Evolutionary conservation across 2,888 invertebrate genomes (phyloP).

Genomic region (Plagodis dolabraria): DNA sequence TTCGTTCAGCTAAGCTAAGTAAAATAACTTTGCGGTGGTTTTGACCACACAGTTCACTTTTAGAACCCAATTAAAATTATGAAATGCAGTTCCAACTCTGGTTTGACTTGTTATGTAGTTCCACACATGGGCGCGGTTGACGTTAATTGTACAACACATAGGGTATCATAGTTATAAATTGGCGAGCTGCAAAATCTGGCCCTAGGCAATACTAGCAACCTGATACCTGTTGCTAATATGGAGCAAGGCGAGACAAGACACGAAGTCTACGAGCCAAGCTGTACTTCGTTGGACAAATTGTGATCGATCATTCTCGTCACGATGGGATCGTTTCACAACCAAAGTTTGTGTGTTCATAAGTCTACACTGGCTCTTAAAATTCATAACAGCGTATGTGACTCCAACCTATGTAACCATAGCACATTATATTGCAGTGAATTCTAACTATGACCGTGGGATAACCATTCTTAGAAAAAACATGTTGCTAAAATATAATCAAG

Average conservation of each 20-base stretch:
- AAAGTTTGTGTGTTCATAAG: conserved; percentile 12
- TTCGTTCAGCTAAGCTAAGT: too few species aligned
- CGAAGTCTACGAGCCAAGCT: conserved; percentile 14
- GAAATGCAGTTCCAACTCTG: conserved; percentile 13
- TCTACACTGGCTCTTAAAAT: conserved; percentile 16
- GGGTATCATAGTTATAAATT: conserved; percentile 22
- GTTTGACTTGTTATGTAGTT: conserved; percentile 2
- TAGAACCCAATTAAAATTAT: conserved; percentile 4
- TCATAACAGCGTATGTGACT: conserved; percentile 10
- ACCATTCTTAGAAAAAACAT: conserved; percentile 7
- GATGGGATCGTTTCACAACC: conserved; percentile 20
- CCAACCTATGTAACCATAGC: too few species aligned
- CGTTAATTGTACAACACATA: conserved; percentile 17
- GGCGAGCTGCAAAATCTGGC: conserved; percentile 16
- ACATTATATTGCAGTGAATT: conserved; percentile 7
- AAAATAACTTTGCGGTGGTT: too few species aligned
- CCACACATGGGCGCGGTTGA: conserved; percentile 1
- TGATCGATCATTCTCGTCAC: conserved; percentile 26
- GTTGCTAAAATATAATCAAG: conserved; percentile 9
- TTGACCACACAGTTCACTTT: not conserved
- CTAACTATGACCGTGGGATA: conserved; percentile 16
- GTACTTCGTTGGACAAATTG: not conserved
- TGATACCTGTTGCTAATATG: conserved; percentile 30
- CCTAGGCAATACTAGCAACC: conserved; percentile 14
- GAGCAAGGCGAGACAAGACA: conserved; percentile 34